Evolutionary conservation across 1,140 invertebrate species (phyloP).

Genomic region (Euura saliciscinereae): DNA sequence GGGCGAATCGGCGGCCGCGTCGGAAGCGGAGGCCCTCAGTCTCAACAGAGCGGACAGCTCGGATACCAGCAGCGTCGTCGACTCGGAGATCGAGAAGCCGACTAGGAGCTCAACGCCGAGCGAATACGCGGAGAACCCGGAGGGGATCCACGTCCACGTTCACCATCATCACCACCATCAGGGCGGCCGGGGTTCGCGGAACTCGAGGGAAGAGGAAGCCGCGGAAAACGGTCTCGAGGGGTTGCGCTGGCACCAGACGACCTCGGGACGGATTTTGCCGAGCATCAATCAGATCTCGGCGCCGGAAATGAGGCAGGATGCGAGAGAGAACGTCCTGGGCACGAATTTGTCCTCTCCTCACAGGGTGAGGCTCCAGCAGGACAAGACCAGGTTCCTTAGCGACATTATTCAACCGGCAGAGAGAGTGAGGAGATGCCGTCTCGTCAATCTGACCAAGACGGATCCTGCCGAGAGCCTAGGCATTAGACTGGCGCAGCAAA

Average conservation of each 20-base stretch:
- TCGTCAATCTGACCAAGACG: conserved; percentile 60
- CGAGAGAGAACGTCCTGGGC: not conserved
- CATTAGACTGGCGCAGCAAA: conserved; percentile 72
- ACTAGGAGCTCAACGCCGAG: conserved; percentile 48
- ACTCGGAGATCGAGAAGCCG: conserved; percentile 53
- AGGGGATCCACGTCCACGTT: conserved; percentile 9
- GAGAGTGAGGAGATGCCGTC: conserved; percentile 35
- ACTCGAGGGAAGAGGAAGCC: too few relatives aligned
- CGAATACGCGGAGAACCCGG: conserved; percentile 34
- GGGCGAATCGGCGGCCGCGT: conserved; percentile 48
- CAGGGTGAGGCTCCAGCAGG: conserved; percentile 50
- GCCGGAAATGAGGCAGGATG: not conserved
- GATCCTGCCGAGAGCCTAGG: conserved; percentile 72
- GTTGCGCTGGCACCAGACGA: conserved; percentile 54
- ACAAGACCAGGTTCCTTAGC: conserved; percentile 53
- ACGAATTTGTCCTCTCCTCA: conserved; percentile 35
- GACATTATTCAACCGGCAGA: conserved; percentile 51
- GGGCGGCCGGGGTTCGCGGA: too few relatives aligned
- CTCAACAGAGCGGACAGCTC: conserved; percentile 51
- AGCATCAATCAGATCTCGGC: conserved; percentile 49
- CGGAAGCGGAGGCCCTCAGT: conserved; percentile 48
- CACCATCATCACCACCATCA: too few relatives aligned
- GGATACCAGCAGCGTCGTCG: conserved; percentile 53
- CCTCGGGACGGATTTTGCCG: conserved; percentile 50
- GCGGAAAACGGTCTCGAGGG: conserved; percentile 35